Conservation (phyloP, 1,140 invertebrate species). For the Leucophenga varia region DNA sequence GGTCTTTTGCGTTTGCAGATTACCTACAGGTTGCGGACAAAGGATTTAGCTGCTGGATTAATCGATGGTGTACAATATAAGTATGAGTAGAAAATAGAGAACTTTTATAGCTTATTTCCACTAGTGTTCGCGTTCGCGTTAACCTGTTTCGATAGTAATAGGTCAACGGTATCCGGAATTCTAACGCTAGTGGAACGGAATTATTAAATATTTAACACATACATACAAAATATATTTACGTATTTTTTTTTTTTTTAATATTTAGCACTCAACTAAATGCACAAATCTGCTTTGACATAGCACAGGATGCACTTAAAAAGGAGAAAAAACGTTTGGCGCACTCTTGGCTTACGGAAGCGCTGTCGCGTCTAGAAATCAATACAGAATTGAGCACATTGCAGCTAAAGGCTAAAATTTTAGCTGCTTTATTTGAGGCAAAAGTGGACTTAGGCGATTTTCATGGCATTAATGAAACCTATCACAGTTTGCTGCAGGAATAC, state of each 20-base stretch:
- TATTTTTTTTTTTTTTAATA: too few relatives aligned
- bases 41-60: constrained; percentile 36
- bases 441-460: constrained; percentile 14
- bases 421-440: constrained; percentile 18
- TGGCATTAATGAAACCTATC: constrained; percentile 27
- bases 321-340: constrained; percentile 27
- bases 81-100: too few relatives aligned
- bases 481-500: too few relatives aligned
- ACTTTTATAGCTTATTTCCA: too few relatives aligned
- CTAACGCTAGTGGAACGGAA: too few relatives aligned
- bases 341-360: constrained; percentile 37
- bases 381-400: constrained; percentile 5
- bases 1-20: constrained; percentile 41
- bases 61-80: constrained; percentile 34
- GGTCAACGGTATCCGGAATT: too few relatives aligned
- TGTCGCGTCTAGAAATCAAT: constrained; percentile 12
- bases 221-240: too few relatives aligned
- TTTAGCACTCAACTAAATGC: constrained; percentile 26
- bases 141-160: too few relatives aligned
- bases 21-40: constrained; percentile 32
- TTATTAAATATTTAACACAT: too few relatives aligned
- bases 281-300: constrained; percentile 37
- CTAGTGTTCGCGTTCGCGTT: too few relatives aligned
- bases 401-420: constrained; percentile 17
- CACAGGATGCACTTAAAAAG: constrained; percentile 21